A percentile compares a stretch with the other conserved stretches of the same genome.
Conservation (phyloP, 1,140 invertebrate genomes). For the Metopolophium dirhodum region DNA sequence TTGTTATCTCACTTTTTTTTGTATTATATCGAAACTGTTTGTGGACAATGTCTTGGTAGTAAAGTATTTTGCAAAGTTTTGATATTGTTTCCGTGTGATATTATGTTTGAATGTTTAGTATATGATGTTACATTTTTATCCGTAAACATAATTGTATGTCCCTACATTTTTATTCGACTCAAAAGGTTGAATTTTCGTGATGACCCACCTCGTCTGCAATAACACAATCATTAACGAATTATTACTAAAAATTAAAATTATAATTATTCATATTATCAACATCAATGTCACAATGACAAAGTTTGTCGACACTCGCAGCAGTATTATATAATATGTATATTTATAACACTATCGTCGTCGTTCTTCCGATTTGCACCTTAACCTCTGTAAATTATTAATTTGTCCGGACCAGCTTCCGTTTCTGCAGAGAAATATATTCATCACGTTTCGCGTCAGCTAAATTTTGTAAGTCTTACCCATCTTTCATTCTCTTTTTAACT, state of each 20-base stretch:
- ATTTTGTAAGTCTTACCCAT: background rate
- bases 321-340: background rate
- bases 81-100: background rate
- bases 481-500: background rate
- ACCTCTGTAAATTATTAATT: slow-evolving; percentile 31
- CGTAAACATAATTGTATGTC: background rate
- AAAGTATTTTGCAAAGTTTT: background rate
- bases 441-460: background rate
- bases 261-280: background rate
- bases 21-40: background rate
- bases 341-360: background rate
- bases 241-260: background rate
- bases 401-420: background rate
- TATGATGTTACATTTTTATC: background rate
- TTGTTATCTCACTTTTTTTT: background rate
- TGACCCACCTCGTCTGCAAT: background rate
- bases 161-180: background rate
- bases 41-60: background rate
- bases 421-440: slow-evolving; percentile 6
- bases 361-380: background rate
- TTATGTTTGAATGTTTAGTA: background rate
- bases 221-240: background rate
- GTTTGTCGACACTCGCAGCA: background rate
- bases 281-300: background rate
- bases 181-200: background rate